Conservation (phyloP, 2,113 vertebrate species). For the Lanius collurio region DNA sequence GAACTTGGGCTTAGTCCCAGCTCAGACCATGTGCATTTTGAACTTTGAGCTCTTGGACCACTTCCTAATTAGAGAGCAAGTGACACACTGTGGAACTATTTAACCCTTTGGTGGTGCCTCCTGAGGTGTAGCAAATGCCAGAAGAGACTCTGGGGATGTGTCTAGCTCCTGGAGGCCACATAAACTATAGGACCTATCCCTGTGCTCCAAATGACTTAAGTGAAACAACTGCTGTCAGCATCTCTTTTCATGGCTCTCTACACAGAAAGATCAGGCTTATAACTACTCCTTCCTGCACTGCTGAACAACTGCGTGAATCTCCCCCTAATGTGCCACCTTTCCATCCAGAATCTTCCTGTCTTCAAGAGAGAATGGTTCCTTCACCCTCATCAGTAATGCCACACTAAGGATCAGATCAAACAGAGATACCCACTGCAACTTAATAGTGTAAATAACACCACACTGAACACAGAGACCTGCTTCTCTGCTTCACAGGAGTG, state of each 20-base stretch:
- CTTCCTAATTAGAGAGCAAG: slow-evolving; percentile 30
- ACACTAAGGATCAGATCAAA: slow-evolving; percentile 25
- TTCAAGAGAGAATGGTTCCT: not conserved
- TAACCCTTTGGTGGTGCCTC: slow-evolving; percentile 13
- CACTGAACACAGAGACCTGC: not conserved
- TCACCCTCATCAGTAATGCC: not conserved
- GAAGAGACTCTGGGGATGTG: not conserved
- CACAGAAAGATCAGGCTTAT: not conserved
- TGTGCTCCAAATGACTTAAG: not conserved
- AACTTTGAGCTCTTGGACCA: slow-evolving; percentile 40
- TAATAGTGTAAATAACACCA: slow-evolving; percentile 15
- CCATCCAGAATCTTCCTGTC: not conserved
- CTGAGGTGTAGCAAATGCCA: not conserved
- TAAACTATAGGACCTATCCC: not conserved
- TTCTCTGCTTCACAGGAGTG: not conserved
- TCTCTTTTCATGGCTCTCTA: not conserved
- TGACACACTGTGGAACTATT: not conserved
- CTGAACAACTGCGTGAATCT: not conserved
- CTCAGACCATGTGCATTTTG: slow-evolving; percentile 23
- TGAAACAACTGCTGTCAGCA: not conserved
- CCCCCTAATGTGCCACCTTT: not conserved
- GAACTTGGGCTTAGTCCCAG: slow-evolving; percentile 34
- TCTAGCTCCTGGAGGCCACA: not conserved
- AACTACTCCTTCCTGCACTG: not conserved
- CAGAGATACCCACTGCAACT: not conserved